phyloP scores from a whole-genome alignment of 2,113 vertebrate genomes.

The Panurus biarmicus region DNA sequence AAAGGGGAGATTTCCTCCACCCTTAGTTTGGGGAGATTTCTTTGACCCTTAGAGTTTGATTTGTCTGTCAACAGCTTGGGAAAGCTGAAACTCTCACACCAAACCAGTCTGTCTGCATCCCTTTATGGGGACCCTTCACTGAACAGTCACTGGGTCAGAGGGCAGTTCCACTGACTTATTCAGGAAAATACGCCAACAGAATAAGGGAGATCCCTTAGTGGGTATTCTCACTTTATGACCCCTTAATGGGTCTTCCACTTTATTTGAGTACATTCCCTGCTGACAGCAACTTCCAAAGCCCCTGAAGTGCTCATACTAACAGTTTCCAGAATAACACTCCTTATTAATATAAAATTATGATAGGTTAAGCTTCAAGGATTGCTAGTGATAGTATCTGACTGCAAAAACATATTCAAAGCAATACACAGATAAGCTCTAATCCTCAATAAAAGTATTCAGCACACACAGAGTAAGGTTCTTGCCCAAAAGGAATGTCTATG shows the following conservation, averaged over 20 bases:
- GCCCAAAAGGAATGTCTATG: background rate
- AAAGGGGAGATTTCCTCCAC: background rate
- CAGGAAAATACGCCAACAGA: background rate
- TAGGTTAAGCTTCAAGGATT: background rate
- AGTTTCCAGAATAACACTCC: background rate
- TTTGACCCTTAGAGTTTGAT: background rate
- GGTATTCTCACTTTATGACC: background rate
- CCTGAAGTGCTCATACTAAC: background rate
- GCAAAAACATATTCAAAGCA: background rate
- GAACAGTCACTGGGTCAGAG: background rate
- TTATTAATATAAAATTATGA: background rate
- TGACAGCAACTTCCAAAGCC: background rate
- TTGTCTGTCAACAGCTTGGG: background rate
- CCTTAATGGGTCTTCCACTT: background rate
- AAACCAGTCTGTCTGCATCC: background rate
- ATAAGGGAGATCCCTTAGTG: background rate
- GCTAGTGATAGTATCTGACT: background rate
- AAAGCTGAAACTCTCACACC: accelerated
- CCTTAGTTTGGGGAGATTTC: background rate
- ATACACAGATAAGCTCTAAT: background rate
- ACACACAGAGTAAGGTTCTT: background rate
- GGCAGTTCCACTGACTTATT: background rate
- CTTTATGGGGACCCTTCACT: background rate
- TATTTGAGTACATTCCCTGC: background rate
- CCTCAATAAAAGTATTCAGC: background rate